These are phyloP conservation scores for Merluccius polli DNA, from an alignment of 2,797 vertebrate species.

Conservation along the genomic window DNA sequence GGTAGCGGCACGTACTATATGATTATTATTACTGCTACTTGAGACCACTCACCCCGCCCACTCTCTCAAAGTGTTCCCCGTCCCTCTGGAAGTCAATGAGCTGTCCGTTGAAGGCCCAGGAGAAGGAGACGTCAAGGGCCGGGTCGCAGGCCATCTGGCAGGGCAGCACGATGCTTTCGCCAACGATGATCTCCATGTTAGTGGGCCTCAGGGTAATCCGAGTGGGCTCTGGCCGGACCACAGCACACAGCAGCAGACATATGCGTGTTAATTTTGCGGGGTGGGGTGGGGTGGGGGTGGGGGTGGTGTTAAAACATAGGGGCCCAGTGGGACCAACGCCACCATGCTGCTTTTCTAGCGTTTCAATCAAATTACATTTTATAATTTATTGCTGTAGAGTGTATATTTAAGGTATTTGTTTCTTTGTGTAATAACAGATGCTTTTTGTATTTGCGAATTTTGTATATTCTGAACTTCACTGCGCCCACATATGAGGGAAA, in stretches of 20 bases:
- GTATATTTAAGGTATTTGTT: not conserved
- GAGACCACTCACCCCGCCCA: conserved; percentile 86
- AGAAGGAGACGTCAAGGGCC: conserved; percentile 86
- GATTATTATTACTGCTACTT: not conserved
- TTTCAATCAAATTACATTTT: no score
- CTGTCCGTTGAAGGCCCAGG: conserved; percentile 91
- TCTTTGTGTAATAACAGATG: not conserved
- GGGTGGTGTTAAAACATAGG: no score
- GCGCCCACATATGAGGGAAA: no score
- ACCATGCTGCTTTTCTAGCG: no score
- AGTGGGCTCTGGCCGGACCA: conserved; percentile 83
- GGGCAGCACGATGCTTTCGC: conserved; percentile 89
- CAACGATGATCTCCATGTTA: conserved; percentile 92
- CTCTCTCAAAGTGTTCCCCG: conserved; percentile 86
- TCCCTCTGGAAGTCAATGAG: conserved; percentile 85
- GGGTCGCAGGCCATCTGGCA: conserved; percentile 92
- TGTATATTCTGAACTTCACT: not conserved
- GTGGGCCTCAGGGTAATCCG: conserved; percentile 88
- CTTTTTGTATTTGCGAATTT: no score
- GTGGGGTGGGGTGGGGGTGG: no score
- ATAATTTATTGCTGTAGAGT: not conserved
- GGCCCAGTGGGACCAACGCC: no score
- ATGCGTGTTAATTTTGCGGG: no score
- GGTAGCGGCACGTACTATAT: conserved; percentile 41
- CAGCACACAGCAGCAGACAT: not conserved